A percentile compares a stretch with the other conserved stretches of the same genome.
Evolutionary conservation across 2,888 invertebrate species (phyloP).

Genomic region (Hirtodrosophila confusa): DNA sequence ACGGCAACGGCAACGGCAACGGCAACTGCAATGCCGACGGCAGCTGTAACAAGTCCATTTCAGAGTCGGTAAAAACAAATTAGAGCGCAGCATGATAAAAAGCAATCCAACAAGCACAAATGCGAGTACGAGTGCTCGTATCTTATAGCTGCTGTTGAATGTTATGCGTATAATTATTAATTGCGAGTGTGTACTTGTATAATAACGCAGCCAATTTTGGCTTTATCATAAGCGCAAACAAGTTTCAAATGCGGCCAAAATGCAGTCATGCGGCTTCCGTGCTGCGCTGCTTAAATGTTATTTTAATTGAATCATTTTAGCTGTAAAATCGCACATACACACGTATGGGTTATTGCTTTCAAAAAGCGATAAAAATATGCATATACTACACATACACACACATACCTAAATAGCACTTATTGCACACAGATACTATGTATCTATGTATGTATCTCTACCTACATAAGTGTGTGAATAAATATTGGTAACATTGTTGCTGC

Average conservation of each 20-base stretch:
- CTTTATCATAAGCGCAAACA: conserved; percentile 57
- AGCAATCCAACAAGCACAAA: conserved; percentile 47
- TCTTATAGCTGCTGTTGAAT: conserved; percentile 20
- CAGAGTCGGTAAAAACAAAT: conserved; percentile 63
- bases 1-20: conserved; percentile 25
- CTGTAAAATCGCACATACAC: conserved; percentile 48
- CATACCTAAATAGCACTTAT: conserved; percentile 1
- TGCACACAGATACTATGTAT: background rate
- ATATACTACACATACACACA: conserved; percentile 4
- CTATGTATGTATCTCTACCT: no score
- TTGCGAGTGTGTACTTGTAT: conserved; percentile 39
- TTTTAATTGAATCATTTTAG: conserved; percentile 62
- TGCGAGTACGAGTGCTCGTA: conserved; percentile 12
- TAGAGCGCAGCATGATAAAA: conserved; percentile 64
- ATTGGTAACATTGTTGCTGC: conserved; percentile 26
- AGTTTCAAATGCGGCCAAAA: conserved; percentile 52
- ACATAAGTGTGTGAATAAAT: conserved; percentile 7
- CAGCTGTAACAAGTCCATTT: conserved; percentile 63
- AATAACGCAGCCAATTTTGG: conserved; percentile 52
- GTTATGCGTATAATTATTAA: conserved; percentile 73
- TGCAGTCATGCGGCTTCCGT: conserved; percentile 76
- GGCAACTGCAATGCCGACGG: conserved; percentile 35
- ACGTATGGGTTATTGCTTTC: conserved; percentile 47
- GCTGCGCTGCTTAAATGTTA: conserved; percentile 54
- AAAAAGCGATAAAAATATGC: conserved; percentile 54